A percentile compares a stretch with the other conserved stretches of the same genome.
Conservation (phyloP, 2,888 invertebrate species). For the Alloplasta piceator region DNA sequence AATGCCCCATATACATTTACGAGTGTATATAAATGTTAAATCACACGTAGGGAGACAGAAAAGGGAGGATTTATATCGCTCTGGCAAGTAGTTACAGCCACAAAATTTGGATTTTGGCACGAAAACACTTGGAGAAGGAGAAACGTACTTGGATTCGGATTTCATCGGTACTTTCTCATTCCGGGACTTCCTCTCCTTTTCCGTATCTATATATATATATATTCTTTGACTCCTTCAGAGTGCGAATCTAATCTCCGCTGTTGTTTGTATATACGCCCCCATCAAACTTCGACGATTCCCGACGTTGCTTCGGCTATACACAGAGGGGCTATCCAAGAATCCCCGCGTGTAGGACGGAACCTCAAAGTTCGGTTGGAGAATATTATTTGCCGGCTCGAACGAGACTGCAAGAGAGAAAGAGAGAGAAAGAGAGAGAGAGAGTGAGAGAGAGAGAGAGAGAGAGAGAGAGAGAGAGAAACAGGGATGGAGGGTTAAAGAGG, state of each 20-base stretch:
- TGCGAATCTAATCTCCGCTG: conserved; percentile 61
- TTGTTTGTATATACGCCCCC: conserved; percentile 62
- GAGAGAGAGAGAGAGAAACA: no score
- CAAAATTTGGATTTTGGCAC: conserved; percentile 33
- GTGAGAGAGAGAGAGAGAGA: no score
- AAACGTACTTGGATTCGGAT: conserved; percentile 21
- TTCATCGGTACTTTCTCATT: conserved; percentile 42
- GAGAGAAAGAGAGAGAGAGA: no score
- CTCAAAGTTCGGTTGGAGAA: conserved; percentile 47
- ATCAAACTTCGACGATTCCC: conserved; percentile 64
- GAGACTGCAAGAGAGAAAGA: background rate
- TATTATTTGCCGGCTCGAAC: conserved; percentile 51
- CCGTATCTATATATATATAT: conserved; percentile 7
- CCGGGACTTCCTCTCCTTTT: conserved; percentile 14
- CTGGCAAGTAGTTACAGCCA: conserved; percentile 11
- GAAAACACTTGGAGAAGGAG: conserved; percentile 34
- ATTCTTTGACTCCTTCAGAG: conserved; percentile 38
- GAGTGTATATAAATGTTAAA: conserved; percentile 16
- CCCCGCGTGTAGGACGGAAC: conserved; percentile 19
- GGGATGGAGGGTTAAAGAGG: conserved; percentile 27
- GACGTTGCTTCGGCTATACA: background rate
- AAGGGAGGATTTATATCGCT: conserved; percentile 6
- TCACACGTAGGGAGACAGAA: background rate
- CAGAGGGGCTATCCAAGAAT: background rate
- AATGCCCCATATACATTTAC: conserved; percentile 3